Conservation (phyloP, 2,113 vertebrate genomes). For the Rhineura floridana region DNA sequence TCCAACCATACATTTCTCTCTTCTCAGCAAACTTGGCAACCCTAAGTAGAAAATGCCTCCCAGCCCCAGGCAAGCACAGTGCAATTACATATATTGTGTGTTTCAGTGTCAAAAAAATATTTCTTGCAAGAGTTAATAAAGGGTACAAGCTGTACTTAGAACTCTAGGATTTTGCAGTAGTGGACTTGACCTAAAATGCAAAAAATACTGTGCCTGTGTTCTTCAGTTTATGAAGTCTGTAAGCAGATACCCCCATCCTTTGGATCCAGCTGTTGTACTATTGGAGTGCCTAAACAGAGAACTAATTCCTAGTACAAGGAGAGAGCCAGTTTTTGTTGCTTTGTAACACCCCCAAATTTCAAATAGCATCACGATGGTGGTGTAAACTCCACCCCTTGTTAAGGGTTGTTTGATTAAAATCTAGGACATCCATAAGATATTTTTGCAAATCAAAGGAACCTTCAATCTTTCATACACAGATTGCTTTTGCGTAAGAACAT, state of each 20-base stretch:
- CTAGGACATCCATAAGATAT: not conserved
- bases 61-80: constrained; percentile 10
- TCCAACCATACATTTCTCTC: constrained; percentile 69
- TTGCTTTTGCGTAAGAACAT: too few relatives aligned
- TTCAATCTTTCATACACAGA: not conserved
- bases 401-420: not conserved
- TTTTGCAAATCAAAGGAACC: not conserved
- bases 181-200: not conserved
- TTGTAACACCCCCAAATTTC: not conserved
- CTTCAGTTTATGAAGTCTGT: not conserved
- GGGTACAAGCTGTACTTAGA: not conserved
- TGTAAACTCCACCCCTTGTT: not conserved
- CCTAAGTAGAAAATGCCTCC: constrained; percentile 3
- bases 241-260: not conserved
- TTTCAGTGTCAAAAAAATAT: not conserved
- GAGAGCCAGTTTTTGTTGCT: not conserved
- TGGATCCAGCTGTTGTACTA: not conserved
- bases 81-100: constrained; percentile 9
- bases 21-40: constrained; percentile 29
- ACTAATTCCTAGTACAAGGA: not conserved
- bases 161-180: not conserved
- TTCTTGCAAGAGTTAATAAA: not conserved
- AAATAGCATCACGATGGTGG: not conserved
- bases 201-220: not conserved
- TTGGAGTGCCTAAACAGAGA: too few relatives aligned